Evolutionary conservation across 2,888 invertebrate species (phyloP).

Genomic region (Spodoptera picta): DNA sequence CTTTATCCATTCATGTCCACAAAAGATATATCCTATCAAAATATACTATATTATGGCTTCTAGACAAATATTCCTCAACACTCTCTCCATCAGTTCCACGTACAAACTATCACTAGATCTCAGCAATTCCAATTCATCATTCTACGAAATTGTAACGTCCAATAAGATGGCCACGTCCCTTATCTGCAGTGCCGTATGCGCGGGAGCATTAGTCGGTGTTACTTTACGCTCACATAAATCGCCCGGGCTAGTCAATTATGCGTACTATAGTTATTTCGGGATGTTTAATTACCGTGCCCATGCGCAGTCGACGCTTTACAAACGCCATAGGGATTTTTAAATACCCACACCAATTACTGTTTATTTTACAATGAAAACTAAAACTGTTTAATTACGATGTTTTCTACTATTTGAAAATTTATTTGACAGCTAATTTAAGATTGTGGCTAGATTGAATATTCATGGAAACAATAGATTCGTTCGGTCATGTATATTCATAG

Average conservation of each 20-base stretch:
- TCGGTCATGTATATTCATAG: slow-evolving; percentile 49
- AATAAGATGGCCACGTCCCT: slow-evolving; percentile 41
- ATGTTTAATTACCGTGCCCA: slow-evolving; percentile 81
- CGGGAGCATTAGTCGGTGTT: slow-evolving; percentile 51
- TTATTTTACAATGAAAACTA: slow-evolving; percentile 63
- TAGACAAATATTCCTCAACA: slow-evolving; percentile 7
- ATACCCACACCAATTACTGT: slow-evolving; percentile 62
- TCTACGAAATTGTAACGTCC: slow-evolving; percentile 47
- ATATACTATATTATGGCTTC: background rate
- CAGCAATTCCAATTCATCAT: slow-evolving; percentile 43
- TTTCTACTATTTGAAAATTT: slow-evolving; percentile 53
- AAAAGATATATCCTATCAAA: slow-evolving; percentile 5
- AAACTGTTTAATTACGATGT: slow-evolving; percentile 60
- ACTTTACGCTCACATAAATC: slow-evolving; percentile 75
- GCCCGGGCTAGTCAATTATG: slow-evolving; percentile 78
- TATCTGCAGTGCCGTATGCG: slow-evolving; percentile 49
- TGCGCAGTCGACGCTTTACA: slow-evolving; percentile 66
- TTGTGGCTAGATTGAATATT: slow-evolving; percentile 43
- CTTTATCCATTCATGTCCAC: background rate
- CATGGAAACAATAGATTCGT: slow-evolving; percentile 51
- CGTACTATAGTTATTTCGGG: slow-evolving; percentile 80
- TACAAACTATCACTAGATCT: slow-evolving; percentile 29
- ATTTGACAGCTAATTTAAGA: slow-evolving; percentile 57
- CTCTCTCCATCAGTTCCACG: slow-evolving; percentile 27
- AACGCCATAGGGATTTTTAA: slow-evolving; percentile 63